A percentile compares a stretch with the other conserved stretches of the same genome.
phyloP scores from a whole-genome alignment of 2,113 vertebrate genomes.

The Poeciliopsis occidentalis region DNA sequence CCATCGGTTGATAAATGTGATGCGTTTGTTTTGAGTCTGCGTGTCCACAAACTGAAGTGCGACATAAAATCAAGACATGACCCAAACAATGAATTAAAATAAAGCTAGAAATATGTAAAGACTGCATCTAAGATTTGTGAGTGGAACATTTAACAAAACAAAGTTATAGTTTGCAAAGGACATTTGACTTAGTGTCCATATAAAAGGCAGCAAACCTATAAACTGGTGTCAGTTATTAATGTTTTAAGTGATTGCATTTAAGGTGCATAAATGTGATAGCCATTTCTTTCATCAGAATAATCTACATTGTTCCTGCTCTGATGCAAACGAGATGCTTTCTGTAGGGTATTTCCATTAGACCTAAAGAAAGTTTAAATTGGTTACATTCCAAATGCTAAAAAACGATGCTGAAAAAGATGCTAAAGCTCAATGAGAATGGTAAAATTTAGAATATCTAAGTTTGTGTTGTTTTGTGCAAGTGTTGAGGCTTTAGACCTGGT shows the following conservation, averaged over 20 bases:
- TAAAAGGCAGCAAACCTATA: neutral
- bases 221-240: neutral
- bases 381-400: too few relatives aligned
- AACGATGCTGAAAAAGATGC: neutral
- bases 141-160: neutral
- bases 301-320: too few relatives aligned
- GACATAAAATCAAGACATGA: neutral
- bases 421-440: neutral
- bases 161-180: neutral
- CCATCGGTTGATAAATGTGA: neutral
- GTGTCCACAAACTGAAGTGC: neutral
- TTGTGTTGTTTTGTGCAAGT: too few relatives aligned
- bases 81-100: neutral
- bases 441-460: neutral
- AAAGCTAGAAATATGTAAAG: neutral
- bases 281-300: neutral
- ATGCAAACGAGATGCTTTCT: too few relatives aligned
- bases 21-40: neutral
- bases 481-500: too few relatives aligned
- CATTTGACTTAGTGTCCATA: neutral
- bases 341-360: too few relatives aligned
- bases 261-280: neutral
- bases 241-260: neutral
- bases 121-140: neutral
- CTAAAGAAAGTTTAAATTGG: too few relatives aligned